phyloP scores from a whole-genome alignment of 2,888 invertebrate species.

The Thymelicus sylvestris region DNA sequence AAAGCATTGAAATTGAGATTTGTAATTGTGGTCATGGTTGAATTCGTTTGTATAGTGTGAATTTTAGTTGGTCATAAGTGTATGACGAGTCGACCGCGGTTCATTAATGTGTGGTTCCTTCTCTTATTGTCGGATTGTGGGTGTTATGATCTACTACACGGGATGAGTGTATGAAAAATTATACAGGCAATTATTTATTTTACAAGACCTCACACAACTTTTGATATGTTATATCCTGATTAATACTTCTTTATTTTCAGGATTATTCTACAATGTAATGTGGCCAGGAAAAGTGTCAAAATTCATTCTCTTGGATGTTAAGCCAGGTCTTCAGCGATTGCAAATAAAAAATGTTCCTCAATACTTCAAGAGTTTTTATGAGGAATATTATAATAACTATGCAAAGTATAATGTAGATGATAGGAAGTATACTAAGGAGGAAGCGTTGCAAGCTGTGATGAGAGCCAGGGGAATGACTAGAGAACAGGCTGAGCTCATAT shows the following conservation, averaged over 20 bases:
- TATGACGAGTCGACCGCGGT: no score
- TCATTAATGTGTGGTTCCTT: no score
- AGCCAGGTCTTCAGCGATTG: constrained; percentile 55
- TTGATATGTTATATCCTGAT: no score
- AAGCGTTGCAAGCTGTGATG: constrained; percentile 73
- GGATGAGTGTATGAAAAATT: no score
- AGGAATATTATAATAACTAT: constrained; percentile 61
- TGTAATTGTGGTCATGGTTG: no score
- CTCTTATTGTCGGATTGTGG: no score
- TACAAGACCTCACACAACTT: no score
- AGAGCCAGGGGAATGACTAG: constrained; percentile 67
- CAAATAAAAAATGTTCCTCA: constrained; percentile 50
- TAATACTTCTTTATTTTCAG: constrained; percentile 48
- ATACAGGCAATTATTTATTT: no score
- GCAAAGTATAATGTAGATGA: constrained; percentile 52
- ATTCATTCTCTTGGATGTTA: constrained; percentile 66
- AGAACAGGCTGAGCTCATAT: constrained; percentile 74
- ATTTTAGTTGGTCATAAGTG: no score
- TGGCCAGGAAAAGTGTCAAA: constrained; percentile 76
- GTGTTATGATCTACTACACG: no score
- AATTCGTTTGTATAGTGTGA: no score
- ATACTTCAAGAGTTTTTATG: constrained; percentile 62
- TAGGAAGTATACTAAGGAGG: constrained; percentile 47
- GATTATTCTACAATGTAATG: constrained; percentile 68
- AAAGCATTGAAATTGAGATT: no score